These are phyloP conservation scores for Asteroscopus sphinx DNA, from an alignment of 2,888 invertebrate genomes.

Conservation along the genomic window DNA sequence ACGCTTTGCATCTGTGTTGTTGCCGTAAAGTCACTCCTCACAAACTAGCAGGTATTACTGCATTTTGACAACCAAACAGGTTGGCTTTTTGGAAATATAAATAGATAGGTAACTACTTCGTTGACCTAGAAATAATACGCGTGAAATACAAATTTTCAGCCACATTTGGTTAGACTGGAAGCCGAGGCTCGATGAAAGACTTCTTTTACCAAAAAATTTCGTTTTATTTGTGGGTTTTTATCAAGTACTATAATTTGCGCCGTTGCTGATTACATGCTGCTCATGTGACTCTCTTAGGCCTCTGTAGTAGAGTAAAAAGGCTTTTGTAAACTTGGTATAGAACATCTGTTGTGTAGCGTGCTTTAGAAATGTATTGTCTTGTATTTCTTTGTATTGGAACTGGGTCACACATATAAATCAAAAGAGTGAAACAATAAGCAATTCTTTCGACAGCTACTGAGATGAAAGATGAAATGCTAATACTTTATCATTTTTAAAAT, in stretches of 20 bases:
- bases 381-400: conserved; percentile 13
- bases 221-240: no score
- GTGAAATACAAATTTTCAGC: no score
- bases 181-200: no score
- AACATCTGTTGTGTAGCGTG: conserved; percentile 5
- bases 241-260: background rate
- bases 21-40: no score
- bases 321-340: conserved; percentile 7
- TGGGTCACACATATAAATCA: conserved; percentile 36
- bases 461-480: background rate
- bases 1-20: no score
- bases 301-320: conserved; percentile 9
- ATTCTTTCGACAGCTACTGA: background rate
- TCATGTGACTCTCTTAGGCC: background rate
- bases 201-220: background rate
- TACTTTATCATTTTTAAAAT: no score
- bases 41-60: no score
- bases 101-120: no score
- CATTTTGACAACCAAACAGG: no score
- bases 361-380: conserved; percentile 23
- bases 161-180: no score
- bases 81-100: no score
- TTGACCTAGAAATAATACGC: no score
- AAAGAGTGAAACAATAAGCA: conserved; percentile 18
- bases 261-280: background rate